These are phyloP conservation scores for Berghia stephanieae DNA, from an alignment of 1,140 invertebrate genomes.

Conservation along the genomic window DNA sequence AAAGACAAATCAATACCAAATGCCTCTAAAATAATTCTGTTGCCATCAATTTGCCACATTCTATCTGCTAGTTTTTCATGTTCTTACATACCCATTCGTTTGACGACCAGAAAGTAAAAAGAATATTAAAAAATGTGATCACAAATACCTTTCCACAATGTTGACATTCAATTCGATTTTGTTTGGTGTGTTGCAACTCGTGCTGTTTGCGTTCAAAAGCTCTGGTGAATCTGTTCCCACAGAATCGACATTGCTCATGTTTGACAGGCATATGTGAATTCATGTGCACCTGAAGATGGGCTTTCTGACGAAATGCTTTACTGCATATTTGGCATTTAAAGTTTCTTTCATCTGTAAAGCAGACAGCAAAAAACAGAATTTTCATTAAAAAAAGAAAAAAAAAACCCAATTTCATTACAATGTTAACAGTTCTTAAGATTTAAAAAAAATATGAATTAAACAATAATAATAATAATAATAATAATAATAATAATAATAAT, in stretches of 20 bases:
- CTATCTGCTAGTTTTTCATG: too few species aligned
- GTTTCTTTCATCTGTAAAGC: slow-evolving; percentile 54
- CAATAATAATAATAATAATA: not conserved
- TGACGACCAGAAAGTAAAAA: too few species aligned
- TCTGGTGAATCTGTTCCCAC: slow-evolving; percentile 58
- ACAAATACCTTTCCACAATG: slow-evolving; percentile 30
- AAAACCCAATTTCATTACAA: too few species aligned
- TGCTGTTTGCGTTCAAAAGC: slow-evolving; percentile 43
- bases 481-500: slow-evolving; percentile 6
- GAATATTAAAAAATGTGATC: too few species aligned
- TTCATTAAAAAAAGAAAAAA: not conserved
- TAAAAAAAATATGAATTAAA: not conserved
- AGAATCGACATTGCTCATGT: slow-evolving; percentile 69
- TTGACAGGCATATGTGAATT: slow-evolving; percentile 69
- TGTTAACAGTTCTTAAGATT: too few species aligned
- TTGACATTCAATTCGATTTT: slow-evolving; percentile 38
- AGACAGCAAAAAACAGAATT: not conserved
- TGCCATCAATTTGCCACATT: too few species aligned
- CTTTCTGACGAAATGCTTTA: slow-evolving; percentile 70
- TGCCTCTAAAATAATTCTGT: too few species aligned
- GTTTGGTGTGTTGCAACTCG: slow-evolving; percentile 47
- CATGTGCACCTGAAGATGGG: slow-evolving; percentile 68
- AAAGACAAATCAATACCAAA: too few species aligned
- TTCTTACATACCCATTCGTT: too few species aligned
- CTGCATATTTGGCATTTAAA: slow-evolving; percentile 71